Base-by-base conservation (phyloP, 2,888 invertebrate genomes). In the Volucella inflata region DNA sequence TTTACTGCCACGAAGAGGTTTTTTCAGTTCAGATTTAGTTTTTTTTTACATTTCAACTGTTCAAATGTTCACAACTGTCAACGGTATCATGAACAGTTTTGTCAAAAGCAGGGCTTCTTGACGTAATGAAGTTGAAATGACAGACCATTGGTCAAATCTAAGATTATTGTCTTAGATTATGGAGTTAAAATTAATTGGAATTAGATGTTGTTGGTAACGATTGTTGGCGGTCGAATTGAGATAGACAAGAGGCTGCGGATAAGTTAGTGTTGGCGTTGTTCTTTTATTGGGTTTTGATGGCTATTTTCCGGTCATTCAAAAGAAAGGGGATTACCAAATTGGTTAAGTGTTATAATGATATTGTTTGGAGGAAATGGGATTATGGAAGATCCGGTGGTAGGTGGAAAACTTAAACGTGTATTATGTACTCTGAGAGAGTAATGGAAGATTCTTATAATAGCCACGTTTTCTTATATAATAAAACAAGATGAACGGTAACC, bases 101-200 rank as follows among this genome's bases (percentile, higher is more conserved):
- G 74, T 80, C 64, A 68, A 64, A 59, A 71, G 65, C 64, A 51
- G 50, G 40, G 8, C 65, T 46, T 12, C 42, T 72, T 67, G 72
- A 72, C 74, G 57, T 64, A 57, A 68, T 53, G 42, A 60, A 50
- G 30, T 38, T 1, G 36, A 11, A 42, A 40, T 60, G 62, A 67
- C 60, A 68, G 68, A 57, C 53, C 65, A 72, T 60, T 79, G 60
- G 80, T 48, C 48, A 67, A 79, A 72, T 65, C 44, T 72, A 6
- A 30, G 6, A 30, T 30, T 30, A 6, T 30, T 30, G 30, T 30
- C 30, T 6, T 14, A 38, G 44, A 65, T 77, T 60, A 76, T 76
- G 68, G 76, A 30, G 51, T 59, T 48, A 12, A 48, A 57, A 70
- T 53, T 53, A 38, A 68, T 51, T 51, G 38, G 55, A 62, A 44